Percentiles rank a stretch among this genome's conserved stretches.
These are phyloP conservation scores for Neria commutata DNA, from an alignment of 2,888 invertebrate genomes.

Conservation along the genomic window DNA sequence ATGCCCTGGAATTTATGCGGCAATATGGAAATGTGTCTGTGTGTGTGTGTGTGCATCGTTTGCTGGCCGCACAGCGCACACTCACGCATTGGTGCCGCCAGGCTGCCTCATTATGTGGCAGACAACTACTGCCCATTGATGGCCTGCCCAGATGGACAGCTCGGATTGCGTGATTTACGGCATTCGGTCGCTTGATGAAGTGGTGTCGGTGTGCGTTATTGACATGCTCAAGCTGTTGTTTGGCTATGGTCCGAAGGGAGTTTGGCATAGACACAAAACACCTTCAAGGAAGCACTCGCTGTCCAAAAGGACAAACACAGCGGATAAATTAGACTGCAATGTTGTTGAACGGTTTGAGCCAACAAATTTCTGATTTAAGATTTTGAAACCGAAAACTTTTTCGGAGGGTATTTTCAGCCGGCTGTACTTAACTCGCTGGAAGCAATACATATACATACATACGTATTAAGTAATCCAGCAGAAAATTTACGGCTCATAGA, in stretches of 20 bases:
- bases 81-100: neutral
- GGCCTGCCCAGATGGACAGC: constrained; percentile 55
- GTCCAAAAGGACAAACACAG: too few relatives aligned
- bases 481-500: too few relatives aligned
- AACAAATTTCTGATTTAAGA: too few relatives aligned
- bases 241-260: neutral
- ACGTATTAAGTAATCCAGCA: too few relatives aligned
- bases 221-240: constrained; percentile 28
- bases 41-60: constrained; percentile 6
- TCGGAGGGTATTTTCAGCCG: too few relatives aligned
- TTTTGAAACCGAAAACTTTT: too few relatives aligned
- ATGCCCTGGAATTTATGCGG: constrained; percentile 58
- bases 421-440: too few relatives aligned
- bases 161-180: constrained; percentile 60
- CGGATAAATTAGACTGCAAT: too few relatives aligned
- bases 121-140: constrained; percentile 43
- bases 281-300: constrained; percentile 1
- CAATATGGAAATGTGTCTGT: constrained; percentile 51
- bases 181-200: constrained; percentile 47
- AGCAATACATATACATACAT: too few relatives aligned
- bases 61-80: constrained; percentile 3
- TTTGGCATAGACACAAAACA: neutral
- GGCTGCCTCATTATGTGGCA: constrained; percentile 25
- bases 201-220: constrained; percentile 39
- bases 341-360: too few relatives aligned